phyloP scores from a whole-genome alignment of 2,888 invertebrate genomes.

The Adelphocoris suturalis region DNA sequence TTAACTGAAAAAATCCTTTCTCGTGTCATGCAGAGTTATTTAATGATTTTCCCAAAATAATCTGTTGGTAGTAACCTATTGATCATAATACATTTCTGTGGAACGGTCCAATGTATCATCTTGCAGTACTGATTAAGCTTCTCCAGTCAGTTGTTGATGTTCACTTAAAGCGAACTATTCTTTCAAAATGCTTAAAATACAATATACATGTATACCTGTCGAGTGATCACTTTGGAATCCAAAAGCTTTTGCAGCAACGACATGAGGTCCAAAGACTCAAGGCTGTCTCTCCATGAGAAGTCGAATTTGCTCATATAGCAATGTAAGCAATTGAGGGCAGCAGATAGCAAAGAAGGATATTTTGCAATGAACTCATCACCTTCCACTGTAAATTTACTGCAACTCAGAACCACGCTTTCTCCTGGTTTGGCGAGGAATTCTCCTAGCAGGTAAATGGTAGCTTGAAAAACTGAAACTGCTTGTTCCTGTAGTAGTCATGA shows the following conservation, averaged over 20 bases:
- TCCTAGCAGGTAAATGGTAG: conserved; percentile 60
- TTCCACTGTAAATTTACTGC: background rate
- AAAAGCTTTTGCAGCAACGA: conserved; percentile 64
- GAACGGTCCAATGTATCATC: no score
- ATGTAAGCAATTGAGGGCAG: conserved; percentile 61
- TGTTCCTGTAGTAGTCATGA: conserved; percentile 62
- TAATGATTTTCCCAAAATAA: no score
- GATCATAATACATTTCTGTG: no score
- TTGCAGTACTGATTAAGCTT: no score
- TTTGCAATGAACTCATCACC: conserved; percentile 50
- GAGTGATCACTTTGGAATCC: conserved; percentile 42
- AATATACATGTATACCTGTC: conserved; percentile 70
- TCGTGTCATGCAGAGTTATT: no score
- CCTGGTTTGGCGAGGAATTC: conserved; percentile 63
- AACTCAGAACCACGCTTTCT: background rate
- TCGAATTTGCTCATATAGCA: conserved; percentile 67
- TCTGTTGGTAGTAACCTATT: no score
- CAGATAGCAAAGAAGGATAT: conserved; percentile 63
- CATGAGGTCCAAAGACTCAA: conserved; percentile 70
- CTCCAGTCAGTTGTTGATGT: no score
- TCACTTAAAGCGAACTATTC: no score
- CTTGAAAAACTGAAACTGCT: conserved; percentile 71
- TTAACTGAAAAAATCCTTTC: no score
- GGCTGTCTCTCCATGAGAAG: conserved; percentile 71
- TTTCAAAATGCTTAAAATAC: background rate